Percentiles rank a stretch among this genome's conserved stretches.
Evolutionary conservation across 2,888 invertebrate genomes (phyloP).

Genomic region (Melanargia galathea): DNA sequence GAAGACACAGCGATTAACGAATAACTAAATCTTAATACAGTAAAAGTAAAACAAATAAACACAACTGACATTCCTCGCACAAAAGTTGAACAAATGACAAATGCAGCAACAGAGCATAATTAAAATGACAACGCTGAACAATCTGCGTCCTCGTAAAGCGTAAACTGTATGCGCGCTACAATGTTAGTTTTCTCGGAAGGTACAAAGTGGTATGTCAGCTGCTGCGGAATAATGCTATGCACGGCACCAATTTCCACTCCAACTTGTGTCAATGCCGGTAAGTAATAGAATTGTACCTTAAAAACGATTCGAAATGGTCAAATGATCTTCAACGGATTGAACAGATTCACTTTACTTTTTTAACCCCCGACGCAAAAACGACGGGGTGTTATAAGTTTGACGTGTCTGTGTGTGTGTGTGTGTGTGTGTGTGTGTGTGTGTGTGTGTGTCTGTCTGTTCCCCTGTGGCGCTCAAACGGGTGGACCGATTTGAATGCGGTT

Average conservation of each 20-base stretch:
- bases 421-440: no score
- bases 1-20: neutral
- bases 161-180: constrained; percentile 40
- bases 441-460: no score
- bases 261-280: neutral
- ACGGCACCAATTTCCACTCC: neutral
- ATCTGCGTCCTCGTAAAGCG: constrained; percentile 40
- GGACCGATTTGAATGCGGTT: no score
- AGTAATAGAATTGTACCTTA: no score
- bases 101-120: neutral
- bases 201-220: constrained; percentile 33
- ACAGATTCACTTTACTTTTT: no score
- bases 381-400: no score
- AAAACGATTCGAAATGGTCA: no score
- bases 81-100: constrained; percentile 5
- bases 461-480: no score
- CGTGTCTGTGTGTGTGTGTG: no score
- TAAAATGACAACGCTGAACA: constrained; percentile 14
- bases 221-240: neutral
- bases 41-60: neutral
- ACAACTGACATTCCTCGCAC: neutral
- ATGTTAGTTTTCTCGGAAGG: constrained; percentile 39
- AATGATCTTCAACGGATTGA: no score
- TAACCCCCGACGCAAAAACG: no score
- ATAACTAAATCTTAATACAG: neutral